Conservation (phyloP, 1,140 invertebrate genomes). For the Calephelis virginiensis region DNA sequence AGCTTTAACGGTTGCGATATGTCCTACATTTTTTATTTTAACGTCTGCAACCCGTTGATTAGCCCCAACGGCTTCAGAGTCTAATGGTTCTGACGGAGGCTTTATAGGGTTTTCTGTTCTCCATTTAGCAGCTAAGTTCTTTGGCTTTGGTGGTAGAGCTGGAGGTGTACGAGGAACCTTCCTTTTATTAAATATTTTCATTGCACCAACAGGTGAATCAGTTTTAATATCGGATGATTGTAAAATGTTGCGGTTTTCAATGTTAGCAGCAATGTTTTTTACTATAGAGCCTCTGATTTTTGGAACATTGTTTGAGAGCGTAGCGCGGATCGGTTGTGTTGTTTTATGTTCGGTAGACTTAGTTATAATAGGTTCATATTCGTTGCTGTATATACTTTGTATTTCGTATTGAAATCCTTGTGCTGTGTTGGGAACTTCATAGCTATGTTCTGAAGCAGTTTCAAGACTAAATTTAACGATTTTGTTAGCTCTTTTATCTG, state of each 20-base stretch:
- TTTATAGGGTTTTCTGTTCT: constrained; percentile 74
- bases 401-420: constrained; percentile 80
- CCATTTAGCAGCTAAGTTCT: constrained; percentile 82
- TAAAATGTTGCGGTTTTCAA: constrained; percentile 77
- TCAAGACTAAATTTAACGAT: constrained; percentile 77
- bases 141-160: constrained; percentile 84
- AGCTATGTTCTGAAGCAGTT: constrained; percentile 76
- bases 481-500: constrained; percentile 70
- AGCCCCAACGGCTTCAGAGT: constrained; percentile 82
- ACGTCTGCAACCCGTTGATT: constrained; percentile 81
- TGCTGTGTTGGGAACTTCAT: constrained; percentile 73
- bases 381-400: constrained; percentile 82
- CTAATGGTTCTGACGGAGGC: constrained; percentile 62
- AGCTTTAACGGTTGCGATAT: constrained; percentile 68
- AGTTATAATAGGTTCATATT: constrained; percentile 81
- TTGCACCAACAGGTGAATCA: constrained; percentile 56
- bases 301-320: constrained; percentile 40
- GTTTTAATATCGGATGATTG: constrained; percentile 59
- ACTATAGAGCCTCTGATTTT: constrained; percentile 73
- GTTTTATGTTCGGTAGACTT: constrained; percentile 71
- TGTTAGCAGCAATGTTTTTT: constrained; percentile 80
- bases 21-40: constrained; percentile 75
- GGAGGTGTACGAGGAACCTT: constrained; percentile 83
- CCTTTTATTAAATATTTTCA: constrained; percentile 76
- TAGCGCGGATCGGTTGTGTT: constrained; percentile 49